Percentiles rank a stretch among this genome's conserved stretches.
Evolutionary conservation across 2,888 invertebrate genomes (phyloP).

Genomic region (Epiperipatus broadwayi): DNA sequence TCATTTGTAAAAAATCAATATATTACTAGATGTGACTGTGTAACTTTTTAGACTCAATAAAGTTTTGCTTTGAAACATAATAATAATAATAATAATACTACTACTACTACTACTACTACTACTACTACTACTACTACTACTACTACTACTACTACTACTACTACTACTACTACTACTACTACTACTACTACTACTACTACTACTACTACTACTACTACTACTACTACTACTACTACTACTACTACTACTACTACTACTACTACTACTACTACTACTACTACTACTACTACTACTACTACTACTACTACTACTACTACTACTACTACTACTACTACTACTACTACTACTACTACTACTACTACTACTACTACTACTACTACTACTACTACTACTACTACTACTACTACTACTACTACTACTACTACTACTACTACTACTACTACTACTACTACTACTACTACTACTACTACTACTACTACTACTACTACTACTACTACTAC

Average conservation of each 20-base stretch:
- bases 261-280: conserved; percentile 3
- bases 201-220: conserved; percentile 3
- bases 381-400: conserved; percentile 3
- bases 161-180: conserved; percentile 3
- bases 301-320: conserved; percentile 3
- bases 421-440: conserved; percentile 3
- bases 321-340: conserved; percentile 3
- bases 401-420: conserved; percentile 3
- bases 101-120: no score
- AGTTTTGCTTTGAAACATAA: no score
- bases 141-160: conserved; percentile 3
- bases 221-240: conserved; percentile 3
- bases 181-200: conserved; percentile 3
- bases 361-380: conserved; percentile 3
- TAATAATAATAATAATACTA: no score
- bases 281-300: conserved; percentile 3
- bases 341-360: conserved; percentile 3
- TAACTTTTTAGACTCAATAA: no score
- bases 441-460: conserved; percentile 3
- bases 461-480: conserved; percentile 3
- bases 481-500: conserved; percentile 3
- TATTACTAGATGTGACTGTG: no score
- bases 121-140: conserved; percentile 3
- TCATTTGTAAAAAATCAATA: no score
- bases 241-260: conserved; percentile 3